Evolutionary conservation across 2,888 invertebrate genomes (phyloP), one percentile per base, ranked within the genome.

Genomic region (Polyommatus iphigenia): DNA sequence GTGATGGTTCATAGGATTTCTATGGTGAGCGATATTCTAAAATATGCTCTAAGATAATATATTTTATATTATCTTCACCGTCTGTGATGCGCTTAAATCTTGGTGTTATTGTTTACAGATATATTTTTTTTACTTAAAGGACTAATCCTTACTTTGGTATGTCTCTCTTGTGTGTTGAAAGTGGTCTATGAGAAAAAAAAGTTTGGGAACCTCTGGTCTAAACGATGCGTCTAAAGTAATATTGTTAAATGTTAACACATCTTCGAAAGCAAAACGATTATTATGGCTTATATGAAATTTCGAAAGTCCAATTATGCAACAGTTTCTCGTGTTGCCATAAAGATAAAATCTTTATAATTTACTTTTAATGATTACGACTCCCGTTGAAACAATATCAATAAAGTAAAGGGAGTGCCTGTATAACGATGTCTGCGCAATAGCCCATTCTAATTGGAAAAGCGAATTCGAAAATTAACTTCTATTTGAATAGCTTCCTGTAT

Each of bases 281-380:
- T n/a, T 59, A n/a, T n/a, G n/a, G 62, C 7, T 62, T 15, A 13
- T 1, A 13, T 5, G 20, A 24, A 62, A 59, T 59, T 20, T 32
- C 67, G 3, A 67, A 29, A 67, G 67, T 67, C 15, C 67, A 67
- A 67, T 67, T 67, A 29, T 24, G 67, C 24, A 15, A 67, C 24
- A 29, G 29, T 67, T 46, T 67, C 67, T 29, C 6, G 29, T 67
- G 67, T 29, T 67, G 67, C 29, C 24, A 29, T 67, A 67, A 29
- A 67, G 67, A 67, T 67, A 29, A 10, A 29, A 67, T 67, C 67
- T 67, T 67, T 29, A 67, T 67, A 67, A 29, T 67, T 67, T 67
- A 67, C 67, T 67, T 67, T 67, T 29, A 67, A 67, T 67, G 67
- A 18, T 67, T 6, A 29, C 67, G 67, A 67, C 67, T 67, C 67